Evolutionary conservation across 2,888 invertebrate species (phyloP).

Genomic region (Cryptus viduatorius): DNA sequence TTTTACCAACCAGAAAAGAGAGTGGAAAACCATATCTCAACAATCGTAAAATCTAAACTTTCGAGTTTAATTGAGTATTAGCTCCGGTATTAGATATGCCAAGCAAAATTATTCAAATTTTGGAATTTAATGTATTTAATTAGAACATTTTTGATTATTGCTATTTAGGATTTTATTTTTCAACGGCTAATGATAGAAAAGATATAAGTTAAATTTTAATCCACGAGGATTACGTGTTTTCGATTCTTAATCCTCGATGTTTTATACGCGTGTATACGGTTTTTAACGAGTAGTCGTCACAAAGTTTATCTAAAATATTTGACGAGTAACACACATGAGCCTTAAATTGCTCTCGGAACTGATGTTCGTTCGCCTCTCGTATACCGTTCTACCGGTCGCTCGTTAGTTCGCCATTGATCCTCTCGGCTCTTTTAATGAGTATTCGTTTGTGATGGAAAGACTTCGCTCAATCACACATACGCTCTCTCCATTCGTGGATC

Average conservation of each 20-base stretch:
- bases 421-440: slow-evolving; percentile 60
- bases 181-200: no score
- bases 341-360: slow-evolving; percentile 45
- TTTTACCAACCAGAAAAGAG: background rate
- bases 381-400: background rate
- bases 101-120: background rate
- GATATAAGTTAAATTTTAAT: no score
- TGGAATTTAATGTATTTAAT: background rate
- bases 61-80: background rate
- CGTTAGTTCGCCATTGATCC: slow-evolving; percentile 25
- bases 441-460: slow-evolving; percentile 63
- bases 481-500: slow-evolving; percentile 14
- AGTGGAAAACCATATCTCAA: background rate
- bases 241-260: no score
- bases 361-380: slow-evolving; percentile 34
- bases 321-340: slow-evolving; percentile 43
- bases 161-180: no score
- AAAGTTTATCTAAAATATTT: slow-evolving; percentile 58
- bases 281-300: background rate
- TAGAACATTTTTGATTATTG: no score
- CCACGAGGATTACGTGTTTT: no score
- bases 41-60: slow-evolving; percentile 1
- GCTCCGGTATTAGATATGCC: background rate
- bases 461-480: slow-evolving; percentile 61
- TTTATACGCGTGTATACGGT: no score